Evolutionary conservation across 1,140 invertebrate genomes (phyloP), one percentile per base, ranked within the genome.

Genomic region (Drosophila tristis): DNA sequence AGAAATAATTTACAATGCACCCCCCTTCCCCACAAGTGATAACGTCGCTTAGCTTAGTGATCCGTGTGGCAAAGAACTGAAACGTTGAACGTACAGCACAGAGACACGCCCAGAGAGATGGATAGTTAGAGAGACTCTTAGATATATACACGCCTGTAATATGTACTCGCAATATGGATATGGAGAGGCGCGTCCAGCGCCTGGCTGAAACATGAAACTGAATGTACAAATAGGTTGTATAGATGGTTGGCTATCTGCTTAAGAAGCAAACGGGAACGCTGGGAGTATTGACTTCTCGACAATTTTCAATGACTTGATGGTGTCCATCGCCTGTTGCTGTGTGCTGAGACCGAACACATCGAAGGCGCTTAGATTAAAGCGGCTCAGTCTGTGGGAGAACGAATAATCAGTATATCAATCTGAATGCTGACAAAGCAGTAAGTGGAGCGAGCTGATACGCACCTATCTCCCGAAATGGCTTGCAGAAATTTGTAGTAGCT

Each of bases 401-500:
- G 26, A 31, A 48, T 43, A 39, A n/a, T 50, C 35, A 49, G 48
- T 76, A 50, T 26, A 43, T 11, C 50, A 43, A 49, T 44, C 76
- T 58, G 75, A 86, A 4, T 53, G 13, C 31, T 16, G 15, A 63
- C 26, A 31, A 3, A 35, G 9, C n/a, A 7, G 4, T 13, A 39
- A 5, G 1, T 13, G 0, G 8, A 13, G 23, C 6, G 2, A n/a
- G 9, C 16, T 44, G 35, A 92, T 95, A n/a, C 70, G 75, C 48
- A 63, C 96, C 95, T 95, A 92, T 95, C 95, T 43, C 95, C 95
- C 6, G 96, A 97, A 35, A 97, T 92, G 72, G 93, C 94, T 61
- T 95, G 93, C 31, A 98, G 92, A 92, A 97, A 98, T 87, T 95
- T 96, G 94, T 95, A 97, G 91, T 98, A 98, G n/a, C 96, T 96